A percentile compares a stretch with the other conserved stretches of the same genome.
These are phyloP conservation scores for Monopterus albus DNA, from an alignment of 2,113 vertebrate genomes.

Conservation along the genomic window DNA sequence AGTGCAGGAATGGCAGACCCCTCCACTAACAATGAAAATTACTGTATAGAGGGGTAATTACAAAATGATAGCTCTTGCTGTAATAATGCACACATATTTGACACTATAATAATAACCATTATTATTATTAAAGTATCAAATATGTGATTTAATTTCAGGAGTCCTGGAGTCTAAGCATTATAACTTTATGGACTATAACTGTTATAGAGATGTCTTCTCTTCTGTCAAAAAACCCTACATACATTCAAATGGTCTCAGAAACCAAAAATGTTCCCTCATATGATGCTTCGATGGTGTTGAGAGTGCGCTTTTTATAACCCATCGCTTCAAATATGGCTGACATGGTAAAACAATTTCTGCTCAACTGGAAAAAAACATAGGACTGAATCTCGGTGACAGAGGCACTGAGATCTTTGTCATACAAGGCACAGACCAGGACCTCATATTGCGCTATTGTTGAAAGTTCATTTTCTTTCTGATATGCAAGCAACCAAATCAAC, in stretches of 20 bases:
- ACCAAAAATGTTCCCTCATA: not conserved
- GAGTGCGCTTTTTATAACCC: too few species aligned
- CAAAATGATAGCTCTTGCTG: too few species aligned
- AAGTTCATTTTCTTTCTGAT: slow-evolving; percentile 68
- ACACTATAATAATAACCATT: too few species aligned
- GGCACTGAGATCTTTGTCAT: slow-evolving; percentile 29
- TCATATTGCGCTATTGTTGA: slow-evolving; percentile 66
- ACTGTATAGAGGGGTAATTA: not conserved
- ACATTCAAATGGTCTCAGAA: not conserved
- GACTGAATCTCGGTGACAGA: not conserved
- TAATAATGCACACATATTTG: too few species aligned
- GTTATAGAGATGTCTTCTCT: too few species aligned
- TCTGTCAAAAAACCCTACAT: not conserved
- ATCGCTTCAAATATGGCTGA: too few species aligned
- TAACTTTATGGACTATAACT: too few species aligned
- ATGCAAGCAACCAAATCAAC: slow-evolving; percentile 75
- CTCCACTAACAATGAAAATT: not conserved
- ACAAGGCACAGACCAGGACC: slow-evolving; percentile 45
- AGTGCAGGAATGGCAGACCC: not conserved
- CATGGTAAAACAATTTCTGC: not conserved
- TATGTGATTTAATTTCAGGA: too few species aligned
- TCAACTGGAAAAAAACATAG: not conserved
- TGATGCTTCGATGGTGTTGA: not conserved
- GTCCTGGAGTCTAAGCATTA: too few species aligned
- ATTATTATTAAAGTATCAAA: too few species aligned